A percentile compares a stretch with the other conserved stretches of the same genome.
Evolutionary conservation across 2,888 invertebrate genomes (phyloP).

Genomic region (Sinodicranocentrus sp.): DNA sequence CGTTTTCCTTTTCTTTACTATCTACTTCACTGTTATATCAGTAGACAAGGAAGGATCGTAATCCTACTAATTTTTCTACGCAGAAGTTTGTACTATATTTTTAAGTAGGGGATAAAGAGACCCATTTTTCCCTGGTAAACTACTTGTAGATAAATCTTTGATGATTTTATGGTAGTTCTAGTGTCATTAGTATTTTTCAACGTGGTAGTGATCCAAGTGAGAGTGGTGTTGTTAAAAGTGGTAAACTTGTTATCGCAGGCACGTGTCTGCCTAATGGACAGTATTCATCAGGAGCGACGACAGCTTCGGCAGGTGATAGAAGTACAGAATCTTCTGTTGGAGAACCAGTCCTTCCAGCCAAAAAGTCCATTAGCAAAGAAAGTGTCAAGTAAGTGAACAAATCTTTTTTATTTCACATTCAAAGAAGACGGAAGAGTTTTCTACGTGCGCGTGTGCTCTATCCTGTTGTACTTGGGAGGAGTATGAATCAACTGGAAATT

Average conservation of each 20-base stretch:
- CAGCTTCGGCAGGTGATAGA: slow-evolving; percentile 61
- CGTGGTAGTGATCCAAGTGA: slow-evolving; percentile 35
- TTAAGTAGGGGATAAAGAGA: too few relatives aligned
- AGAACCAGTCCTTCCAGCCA: slow-evolving; percentile 68
- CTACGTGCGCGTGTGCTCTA: background rate
- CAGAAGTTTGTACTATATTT: too few relatives aligned
- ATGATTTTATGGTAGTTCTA: slow-evolving; percentile 12
- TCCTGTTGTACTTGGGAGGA: background rate
- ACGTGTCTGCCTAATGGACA: slow-evolving; percentile 74
- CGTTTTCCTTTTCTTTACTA: too few relatives aligned
- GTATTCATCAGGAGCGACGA: slow-evolving; percentile 64
- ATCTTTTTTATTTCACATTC: slow-evolving; percentile 17
- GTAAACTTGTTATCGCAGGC: slow-evolving; percentile 67
- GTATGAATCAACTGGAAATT: background rate
- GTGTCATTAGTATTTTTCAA: background rate
- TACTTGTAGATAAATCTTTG: too few relatives aligned
- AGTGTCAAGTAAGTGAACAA: slow-evolving; percentile 72
- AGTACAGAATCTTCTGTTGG: slow-evolving; percentile 55
- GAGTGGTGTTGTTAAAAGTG: slow-evolving; percentile 51
- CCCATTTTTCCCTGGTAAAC: too few relatives aligned
- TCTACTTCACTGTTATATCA: slow-evolving; percentile 1
- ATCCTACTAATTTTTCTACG: too few relatives aligned
- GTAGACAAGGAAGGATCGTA: too few relatives aligned
- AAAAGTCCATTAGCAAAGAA: slow-evolving; percentile 72
- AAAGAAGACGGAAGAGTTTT: slow-evolving; percentile 5